Evolutionary conservation across 2,113 vertebrate species (phyloP).

Genomic region (Aplodontia rufa): DNA sequence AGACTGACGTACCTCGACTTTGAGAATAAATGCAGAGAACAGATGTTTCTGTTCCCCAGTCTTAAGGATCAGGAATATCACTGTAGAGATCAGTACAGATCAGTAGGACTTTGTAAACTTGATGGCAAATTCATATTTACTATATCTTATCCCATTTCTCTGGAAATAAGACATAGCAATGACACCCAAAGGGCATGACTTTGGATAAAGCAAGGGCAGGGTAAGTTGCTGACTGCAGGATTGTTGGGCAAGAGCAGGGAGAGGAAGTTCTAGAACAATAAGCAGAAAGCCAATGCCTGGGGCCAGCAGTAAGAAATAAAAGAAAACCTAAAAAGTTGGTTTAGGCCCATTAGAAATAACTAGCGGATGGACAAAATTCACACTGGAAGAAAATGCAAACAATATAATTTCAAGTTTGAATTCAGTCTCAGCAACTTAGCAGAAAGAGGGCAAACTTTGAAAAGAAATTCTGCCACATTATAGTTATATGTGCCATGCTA

Average conservation of each 20-base stretch:
- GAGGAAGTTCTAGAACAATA: conserved; percentile 23
- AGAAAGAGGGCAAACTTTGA: not conserved
- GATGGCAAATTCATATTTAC: not conserved
- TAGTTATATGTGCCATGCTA: not conserved
- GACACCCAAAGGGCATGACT: not conserved
- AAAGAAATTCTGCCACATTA: not conserved
- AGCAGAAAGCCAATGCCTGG: not conserved
- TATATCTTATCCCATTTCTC: not conserved
- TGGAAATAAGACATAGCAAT: not conserved
- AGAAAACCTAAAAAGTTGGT: not conserved
- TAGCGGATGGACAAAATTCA: not conserved
- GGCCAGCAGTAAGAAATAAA: not conserved
- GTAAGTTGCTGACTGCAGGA: not conserved
- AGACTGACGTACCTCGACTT: not conserved
- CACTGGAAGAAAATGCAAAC: not conserved
- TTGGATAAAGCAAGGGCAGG: not conserved
- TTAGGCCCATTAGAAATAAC: not conserved
- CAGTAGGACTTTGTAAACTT: not conserved
- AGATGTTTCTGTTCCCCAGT: not conserved
- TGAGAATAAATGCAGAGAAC: not conserved
- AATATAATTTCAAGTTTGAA: too few relatives aligned
- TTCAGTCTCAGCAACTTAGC: too few relatives aligned
- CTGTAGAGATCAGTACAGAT: not conserved
- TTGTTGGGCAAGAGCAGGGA: not conserved
- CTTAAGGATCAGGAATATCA: not conserved